Evolutionary conservation across 2,113 vertebrate species (phyloP).

Genomic region (Lanius collurio): DNA sequence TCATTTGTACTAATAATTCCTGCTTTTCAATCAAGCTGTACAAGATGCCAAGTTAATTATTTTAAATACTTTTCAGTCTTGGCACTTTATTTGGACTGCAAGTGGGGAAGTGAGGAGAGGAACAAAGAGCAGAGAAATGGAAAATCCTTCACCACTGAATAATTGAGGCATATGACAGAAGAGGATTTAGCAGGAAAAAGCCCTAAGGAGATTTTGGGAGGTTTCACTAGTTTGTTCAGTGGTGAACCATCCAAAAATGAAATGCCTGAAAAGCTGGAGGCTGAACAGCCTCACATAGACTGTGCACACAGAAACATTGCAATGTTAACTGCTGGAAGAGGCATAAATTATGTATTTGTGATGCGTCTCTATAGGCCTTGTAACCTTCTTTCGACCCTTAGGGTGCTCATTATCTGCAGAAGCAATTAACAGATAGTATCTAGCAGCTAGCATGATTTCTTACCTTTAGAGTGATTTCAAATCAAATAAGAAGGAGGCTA

Average conservation of each 20-base stretch:
- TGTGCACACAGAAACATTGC: neutral
- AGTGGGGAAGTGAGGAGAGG: neutral
- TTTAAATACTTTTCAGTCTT: slow-evolving; percentile 19
- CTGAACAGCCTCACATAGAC: neutral
- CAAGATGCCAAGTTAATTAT: slow-evolving; percentile 19
- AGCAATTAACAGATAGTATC: slow-evolving; percentile 47
- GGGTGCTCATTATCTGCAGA: slow-evolving; percentile 27
- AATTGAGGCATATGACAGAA: neutral
- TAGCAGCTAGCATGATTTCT: neutral
- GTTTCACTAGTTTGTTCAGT: slow-evolving; percentile 4
- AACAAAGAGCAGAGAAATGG: neutral
- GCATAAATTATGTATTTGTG: slow-evolving; percentile 43
- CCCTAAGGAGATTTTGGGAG: neutral
- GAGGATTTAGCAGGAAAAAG: neutral
- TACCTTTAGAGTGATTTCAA: slow-evolving; percentile 45
- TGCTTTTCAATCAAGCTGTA: slow-evolving; percentile 5
- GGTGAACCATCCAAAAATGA: neutral
- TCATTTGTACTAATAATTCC: neutral
- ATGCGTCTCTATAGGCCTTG: neutral
- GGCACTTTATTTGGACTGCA: neutral
- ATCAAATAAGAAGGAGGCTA: slow-evolving; percentile 22
- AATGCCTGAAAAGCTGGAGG: neutral
- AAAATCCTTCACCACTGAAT: slow-evolving; percentile 1
- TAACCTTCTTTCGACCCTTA: slow-evolving; percentile 29
- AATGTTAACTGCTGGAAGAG: neutral